These are phyloP conservation scores for Pachliopta kotzebuea DNA, from an alignment of 2,888 invertebrate genomes.

Conservation along the genomic window DNA sequence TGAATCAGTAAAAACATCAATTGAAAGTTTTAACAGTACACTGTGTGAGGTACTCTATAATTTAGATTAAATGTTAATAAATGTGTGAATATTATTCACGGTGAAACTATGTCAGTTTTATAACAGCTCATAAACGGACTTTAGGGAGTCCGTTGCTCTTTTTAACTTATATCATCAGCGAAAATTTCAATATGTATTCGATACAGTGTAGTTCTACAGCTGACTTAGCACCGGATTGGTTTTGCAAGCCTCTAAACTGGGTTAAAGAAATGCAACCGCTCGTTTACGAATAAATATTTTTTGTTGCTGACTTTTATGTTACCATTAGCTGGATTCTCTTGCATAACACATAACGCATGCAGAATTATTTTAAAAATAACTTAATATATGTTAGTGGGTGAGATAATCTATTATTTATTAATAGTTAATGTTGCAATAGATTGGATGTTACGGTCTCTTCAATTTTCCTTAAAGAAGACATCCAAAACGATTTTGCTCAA, in stretches of 20 bases:
- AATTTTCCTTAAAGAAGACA: neutral
- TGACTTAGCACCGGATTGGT: slow-evolving; percentile 15
- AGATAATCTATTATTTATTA: neutral
- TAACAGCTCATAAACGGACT: neutral
- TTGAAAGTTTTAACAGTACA: too few species aligned
- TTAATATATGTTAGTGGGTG: neutral
- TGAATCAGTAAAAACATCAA: too few species aligned
- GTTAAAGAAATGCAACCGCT: slow-evolving; percentile 27
- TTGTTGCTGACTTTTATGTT: slow-evolving; percentile 18
- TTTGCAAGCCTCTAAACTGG: slow-evolving; percentile 27
- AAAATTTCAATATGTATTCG: slow-evolving; percentile 1
- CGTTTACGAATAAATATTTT: slow-evolving; percentile 21
- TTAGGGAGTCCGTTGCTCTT: neutral
- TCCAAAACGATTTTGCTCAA: neutral
- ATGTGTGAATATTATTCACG: neutral
- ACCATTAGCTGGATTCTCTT: slow-evolving; percentile 1
- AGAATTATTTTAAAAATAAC: neutral
- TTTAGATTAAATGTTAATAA: neutral
- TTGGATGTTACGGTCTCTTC: neutral
- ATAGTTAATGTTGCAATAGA: neutral
- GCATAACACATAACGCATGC: slow-evolving; percentile 2
- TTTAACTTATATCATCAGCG: slow-evolving; percentile 1
- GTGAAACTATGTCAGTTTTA: neutral
- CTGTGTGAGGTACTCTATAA: too few species aligned
- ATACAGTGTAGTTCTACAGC: slow-evolving; percentile 2